Base-by-base conservation (phyloP, 1,140 invertebrate genomes). In the Eriosoma lanigerum region DNA sequence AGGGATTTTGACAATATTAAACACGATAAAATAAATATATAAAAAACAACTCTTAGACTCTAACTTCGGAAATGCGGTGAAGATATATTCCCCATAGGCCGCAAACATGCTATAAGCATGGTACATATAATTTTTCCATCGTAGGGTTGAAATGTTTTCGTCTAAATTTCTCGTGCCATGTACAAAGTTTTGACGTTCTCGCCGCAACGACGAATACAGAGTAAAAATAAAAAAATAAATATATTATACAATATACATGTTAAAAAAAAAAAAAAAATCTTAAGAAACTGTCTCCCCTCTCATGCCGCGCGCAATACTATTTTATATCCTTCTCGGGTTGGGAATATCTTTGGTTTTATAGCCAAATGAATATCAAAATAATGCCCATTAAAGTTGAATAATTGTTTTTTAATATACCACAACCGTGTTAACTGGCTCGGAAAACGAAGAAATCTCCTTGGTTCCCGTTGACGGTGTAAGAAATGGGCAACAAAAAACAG, bases 291-390 rank as follows among this genome's bases (percentile, higher is more conserved):
- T 19, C 44, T 76, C 73, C 54, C 32, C 54, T 58, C 32, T 24
- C 32, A 15, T 26, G 21, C 19, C 32, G 19, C 10, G 64, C 21
- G 38, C 38, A 46, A 70, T 70, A 60, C 32, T 46, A 76, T 60
- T 44, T 46, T 26, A 76, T 46, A 44, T 38, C n/a, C 52, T n/a
- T 56, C 32, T 75, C 58, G 54, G 73, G 29, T 46, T 12, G 48
- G 26, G n/a, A 60, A 60, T 46, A 78, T 78, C 52, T 78, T 78
- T 78, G 75, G 75, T 78, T 78, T 78, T 78, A 78, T 78, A 62
- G 75, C 75, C 75, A 78, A 78, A 78, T 78, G 75, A 78, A 78
- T 78, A 78, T 78, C 75, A 78, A 78, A 78, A 78, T 78, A 78
- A 78, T 78, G 75, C 56, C 75, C 75, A 78, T 78, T 78, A 78